Percentiles rank a stretch among this genome's conserved stretches.
Evolutionary conservation across 2,888 invertebrate genomes (phyloP).

Genomic region (Ennomos quercinarius): DNA sequence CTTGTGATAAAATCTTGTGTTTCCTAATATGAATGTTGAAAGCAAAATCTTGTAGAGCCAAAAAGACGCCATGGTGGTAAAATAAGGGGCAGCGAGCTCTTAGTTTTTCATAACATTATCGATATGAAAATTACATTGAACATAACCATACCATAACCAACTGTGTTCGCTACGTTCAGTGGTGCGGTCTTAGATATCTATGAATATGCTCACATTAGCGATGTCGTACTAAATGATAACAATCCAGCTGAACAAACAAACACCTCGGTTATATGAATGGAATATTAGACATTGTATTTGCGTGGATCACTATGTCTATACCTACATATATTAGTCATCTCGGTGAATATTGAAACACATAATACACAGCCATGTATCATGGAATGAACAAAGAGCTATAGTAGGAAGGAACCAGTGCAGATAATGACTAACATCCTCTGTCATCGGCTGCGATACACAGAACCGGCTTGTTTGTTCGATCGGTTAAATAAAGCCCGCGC

Average conservation of each 20-base stretch:
- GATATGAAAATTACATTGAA: too few species aligned
- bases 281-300: conserved; percentile 61
- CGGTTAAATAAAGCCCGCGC: conserved; percentile 48
- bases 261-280: conserved; percentile 56
- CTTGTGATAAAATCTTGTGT: background rate
- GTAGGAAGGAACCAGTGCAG: conserved; percentile 47
- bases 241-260: conserved; percentile 51
- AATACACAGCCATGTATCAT: conserved; percentile 14
- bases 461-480: conserved; percentile 49
- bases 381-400: conserved; percentile 45
- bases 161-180: conserved; percentile 37
- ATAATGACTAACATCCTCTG: conserved; percentile 56
- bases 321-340: conserved; percentile 35
- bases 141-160: conserved; percentile 6
- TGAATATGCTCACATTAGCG: conserved; percentile 48
- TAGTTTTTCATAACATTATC: too few species aligned
- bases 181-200: conserved; percentile 30
- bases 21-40: conserved; percentile 3
- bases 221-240: conserved; percentile 45
- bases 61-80: too few species aligned
- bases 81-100: too few species aligned
- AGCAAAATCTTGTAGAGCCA: too few species aligned
- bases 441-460: conserved; percentile 51
- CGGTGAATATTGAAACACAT: conserved; percentile 27
- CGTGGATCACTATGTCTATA: conserved; percentile 24